Conservation (phyloP, 1,140 invertebrate genomes). For the Proales similis region DNA sequence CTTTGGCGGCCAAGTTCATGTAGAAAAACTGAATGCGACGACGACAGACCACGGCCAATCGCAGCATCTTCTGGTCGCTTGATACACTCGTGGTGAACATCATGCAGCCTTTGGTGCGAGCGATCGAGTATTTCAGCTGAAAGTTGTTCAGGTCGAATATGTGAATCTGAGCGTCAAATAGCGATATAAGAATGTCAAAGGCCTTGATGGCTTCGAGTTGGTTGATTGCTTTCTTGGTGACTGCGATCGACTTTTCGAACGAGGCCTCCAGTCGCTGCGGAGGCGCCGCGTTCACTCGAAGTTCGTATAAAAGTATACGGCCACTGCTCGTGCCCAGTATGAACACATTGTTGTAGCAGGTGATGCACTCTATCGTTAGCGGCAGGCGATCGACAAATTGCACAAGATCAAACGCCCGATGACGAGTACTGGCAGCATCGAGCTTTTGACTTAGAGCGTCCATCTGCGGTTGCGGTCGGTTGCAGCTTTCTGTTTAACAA, state of each 20-base stretch:
- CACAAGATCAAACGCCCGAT: conserved; percentile 19
- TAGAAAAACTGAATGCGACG: conserved; percentile 27
- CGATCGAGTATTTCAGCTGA: conserved; percentile 29
- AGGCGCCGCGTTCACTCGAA: not conserved
- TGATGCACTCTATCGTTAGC: conserved; percentile 10
- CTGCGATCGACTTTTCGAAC: conserved; percentile 27
- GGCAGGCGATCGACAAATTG: conserved; percentile 25
- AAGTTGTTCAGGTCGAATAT: conserved; percentile 25
- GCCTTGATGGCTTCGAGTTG: conserved; percentile 22
- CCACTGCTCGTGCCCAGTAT: conserved; percentile 17
- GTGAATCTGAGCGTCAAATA: conserved; percentile 27
- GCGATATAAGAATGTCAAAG: conserved; percentile 15
- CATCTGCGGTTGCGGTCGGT: too few relatives aligned
- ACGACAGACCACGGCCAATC: conserved; percentile 3
- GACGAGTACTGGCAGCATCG: conserved; percentile 8
- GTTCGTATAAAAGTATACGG: conserved; percentile 23
- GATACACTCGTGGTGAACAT: conserved; percentile 13
- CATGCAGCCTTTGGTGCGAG: conserved; percentile 14
- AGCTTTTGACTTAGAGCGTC: too few relatives aligned
- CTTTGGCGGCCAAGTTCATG: too few relatives aligned
- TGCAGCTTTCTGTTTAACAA: too few relatives aligned
- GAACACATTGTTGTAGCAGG: conserved; percentile 34
- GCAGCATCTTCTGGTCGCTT: conserved; percentile 21
- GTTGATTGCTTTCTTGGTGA: conserved; percentile 31
- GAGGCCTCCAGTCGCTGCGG: conserved; percentile 13